phyloP scores from a whole-genome alignment of 2,113 vertebrate species.

The Paradisaea rubra region DNA sequence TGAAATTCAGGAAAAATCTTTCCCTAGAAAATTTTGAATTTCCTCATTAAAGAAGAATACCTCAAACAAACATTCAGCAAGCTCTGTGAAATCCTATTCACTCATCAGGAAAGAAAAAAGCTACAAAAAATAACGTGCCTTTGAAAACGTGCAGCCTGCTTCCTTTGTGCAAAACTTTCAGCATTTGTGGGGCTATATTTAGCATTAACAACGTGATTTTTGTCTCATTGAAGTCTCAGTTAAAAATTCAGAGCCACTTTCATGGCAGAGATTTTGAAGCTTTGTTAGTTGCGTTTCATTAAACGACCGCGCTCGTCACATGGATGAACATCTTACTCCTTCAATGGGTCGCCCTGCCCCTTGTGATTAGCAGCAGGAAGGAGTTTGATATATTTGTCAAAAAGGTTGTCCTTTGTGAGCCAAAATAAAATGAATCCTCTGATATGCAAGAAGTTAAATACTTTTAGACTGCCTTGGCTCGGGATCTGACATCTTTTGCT shows the following conservation, averaged over 20 bases:
- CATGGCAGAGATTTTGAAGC: neutral
- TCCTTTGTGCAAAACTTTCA: neutral
- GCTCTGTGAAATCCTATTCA: neutral
- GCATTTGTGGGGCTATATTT: neutral
- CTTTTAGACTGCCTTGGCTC: slow-evolving; percentile 2
- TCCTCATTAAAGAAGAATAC: neutral
- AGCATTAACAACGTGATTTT: neutral
- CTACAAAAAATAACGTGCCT: neutral
- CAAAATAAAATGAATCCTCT: neutral
- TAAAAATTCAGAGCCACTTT: neutral
- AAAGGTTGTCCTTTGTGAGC: slow-evolving; percentile 23
- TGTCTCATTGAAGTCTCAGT: neutral
- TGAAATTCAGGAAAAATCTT: neutral
- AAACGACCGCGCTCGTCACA: neutral
- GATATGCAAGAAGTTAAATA: slow-evolving; percentile 27
- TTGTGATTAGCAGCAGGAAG: slow-evolving; percentile 33
- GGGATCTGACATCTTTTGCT: slow-evolving; percentile 3
- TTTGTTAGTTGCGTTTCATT: slow-evolving; percentile 26
- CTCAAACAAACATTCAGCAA: neutral
- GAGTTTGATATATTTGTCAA: slow-evolving; percentile 29
- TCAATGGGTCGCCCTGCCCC: neutral
- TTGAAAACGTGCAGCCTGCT: neutral
- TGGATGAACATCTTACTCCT: neutral
- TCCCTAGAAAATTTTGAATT: neutral
- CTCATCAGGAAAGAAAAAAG: neutral